Base-by-base conservation (phyloP, 2,113 vertebrate species). In the Monopterus albus region DNA sequence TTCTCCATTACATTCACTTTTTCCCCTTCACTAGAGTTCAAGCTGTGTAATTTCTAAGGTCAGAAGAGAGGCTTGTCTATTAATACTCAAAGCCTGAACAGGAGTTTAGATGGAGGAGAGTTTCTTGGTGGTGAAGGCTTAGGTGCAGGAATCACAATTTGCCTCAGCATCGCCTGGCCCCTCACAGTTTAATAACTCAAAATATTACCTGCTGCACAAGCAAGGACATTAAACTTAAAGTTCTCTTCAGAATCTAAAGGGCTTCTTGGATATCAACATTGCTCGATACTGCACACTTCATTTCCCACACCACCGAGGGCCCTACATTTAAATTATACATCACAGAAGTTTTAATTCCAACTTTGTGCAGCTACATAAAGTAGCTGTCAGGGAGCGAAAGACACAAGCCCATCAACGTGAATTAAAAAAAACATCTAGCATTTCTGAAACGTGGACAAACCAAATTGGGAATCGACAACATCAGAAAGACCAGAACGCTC, bases 191-290 rank as follows among this genome's bases (percentile, higher is more conserved):
- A 92, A 93, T 92, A 93, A 91, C 87, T 82, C 86, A 75, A 91
- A 92, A 87, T 90, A 92, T 91, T 91, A 92, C 86, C 88, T 91
- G 88, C 84, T 61, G 78, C 72, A 86, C 73, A 89, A 90, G 88
- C 90, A 92, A 91, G 87, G 90, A 88, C 91, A 90, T 93, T 90
- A 91, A 89, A 89, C 85, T 71, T n/a, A n/a, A 89, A 90, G 84
- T 82, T 91, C 81, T 81, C 60, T 65, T n/a, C 49, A 36, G 49
- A 75, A 93, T 93, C 90, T 73, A 87, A 84, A 85, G 62, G 80
- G 78, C 79, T 89, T 88, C 89, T 82, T 81, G 79, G 53, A 78
- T 88, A 84, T 88, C 88, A 88, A 73, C 79, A 64, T 71, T 76
- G 74, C 64, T 93, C 90, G 83, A 91, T 90, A 87, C 78, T 82